phyloP scores from a whole-genome alignment of 1,140 invertebrate species.

The Drosophila sucinea region DNA sequence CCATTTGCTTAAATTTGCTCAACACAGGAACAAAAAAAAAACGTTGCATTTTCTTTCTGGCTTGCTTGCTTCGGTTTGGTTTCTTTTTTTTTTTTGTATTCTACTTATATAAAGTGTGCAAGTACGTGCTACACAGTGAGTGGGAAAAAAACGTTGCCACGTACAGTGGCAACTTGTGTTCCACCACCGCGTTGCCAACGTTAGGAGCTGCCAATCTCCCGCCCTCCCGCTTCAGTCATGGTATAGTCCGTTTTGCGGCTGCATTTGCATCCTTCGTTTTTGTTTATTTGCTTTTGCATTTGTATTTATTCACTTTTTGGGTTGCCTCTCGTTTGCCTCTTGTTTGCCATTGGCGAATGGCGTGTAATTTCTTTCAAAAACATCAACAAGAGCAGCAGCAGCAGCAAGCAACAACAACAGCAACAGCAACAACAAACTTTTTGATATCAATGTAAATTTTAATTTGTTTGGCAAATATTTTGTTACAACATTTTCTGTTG shows the following conservation, averaged over 20 bases:
- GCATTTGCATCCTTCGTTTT: conserved; percentile 44
- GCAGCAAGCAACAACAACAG: conserved; percentile 37
- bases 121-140: conserved; percentile 17
- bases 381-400: conserved; percentile 53
- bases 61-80: not conserved
- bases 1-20: conserved; percentile 51
- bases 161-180: conserved; percentile 4
- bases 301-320: conserved; percentile 70
- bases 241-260: conserved; percentile 22
- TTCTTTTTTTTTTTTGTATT: not conserved
- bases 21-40: conserved; percentile 4
- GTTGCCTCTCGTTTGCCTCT: conserved; percentile 35
- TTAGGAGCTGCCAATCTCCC: not conserved
- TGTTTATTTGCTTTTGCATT: conserved; percentile 60
- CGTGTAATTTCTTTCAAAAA: conserved; percentile 71
- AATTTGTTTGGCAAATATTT: conserved; percentile 80
- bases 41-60: conserved; percentile 2
- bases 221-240: not conserved
- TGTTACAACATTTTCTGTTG: conserved; percentile 48
- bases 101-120: conserved; percentile 17
- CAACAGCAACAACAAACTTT: conserved; percentile 38
- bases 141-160: conserved; percentile 14
- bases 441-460: conserved; percentile 79
- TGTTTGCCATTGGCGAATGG: conserved; percentile 68
- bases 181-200: no score